phyloP scores from a whole-genome alignment of 1,140 invertebrate species.

The Anastrepha ludens region DNA sequence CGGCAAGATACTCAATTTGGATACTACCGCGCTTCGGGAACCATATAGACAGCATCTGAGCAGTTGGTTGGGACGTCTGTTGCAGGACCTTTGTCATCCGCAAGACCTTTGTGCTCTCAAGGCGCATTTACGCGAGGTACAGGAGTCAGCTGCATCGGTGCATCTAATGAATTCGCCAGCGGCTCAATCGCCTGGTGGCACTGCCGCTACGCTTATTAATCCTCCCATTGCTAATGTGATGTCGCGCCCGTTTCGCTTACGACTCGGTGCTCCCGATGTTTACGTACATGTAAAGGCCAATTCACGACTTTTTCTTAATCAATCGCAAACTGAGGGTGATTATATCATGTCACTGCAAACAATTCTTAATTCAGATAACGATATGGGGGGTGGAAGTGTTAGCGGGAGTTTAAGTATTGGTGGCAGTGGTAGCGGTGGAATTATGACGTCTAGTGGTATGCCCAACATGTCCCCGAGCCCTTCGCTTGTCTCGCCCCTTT shows the following conservation, averaged over 20 bases:
- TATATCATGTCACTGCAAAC: conserved; percentile 95
- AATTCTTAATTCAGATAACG: conserved; percentile 80
- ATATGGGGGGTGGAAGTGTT: conserved; percentile 63
- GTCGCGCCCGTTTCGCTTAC: conserved; percentile 86
- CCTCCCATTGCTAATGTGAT: conserved; percentile 66
- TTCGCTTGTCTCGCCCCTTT: conserved; percentile 66
- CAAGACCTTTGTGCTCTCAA: conserved; percentile 83
- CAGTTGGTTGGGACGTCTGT: conserved; percentile 77
- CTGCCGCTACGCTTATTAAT: conserved; percentile 36
- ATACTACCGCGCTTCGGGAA: conserved; percentile 82
- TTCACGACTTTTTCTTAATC: conserved; percentile 88
- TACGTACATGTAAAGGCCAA: conserved; percentile 91
- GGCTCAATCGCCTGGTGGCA: conserved; percentile 64
- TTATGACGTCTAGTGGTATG: conserved; percentile 37
- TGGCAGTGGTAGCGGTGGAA: conserved; percentile 56
- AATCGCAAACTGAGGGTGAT: conserved; percentile 82
- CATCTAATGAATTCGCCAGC: conserved; percentile 64
- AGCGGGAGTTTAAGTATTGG: conserved; percentile 53
- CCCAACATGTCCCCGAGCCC: conserved; percentile 69
- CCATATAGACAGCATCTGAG: conserved; percentile 81
- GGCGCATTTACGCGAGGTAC: conserved; percentile 85
- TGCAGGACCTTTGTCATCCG: conserved; percentile 86
- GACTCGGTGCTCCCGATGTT: conserved; percentile 82
- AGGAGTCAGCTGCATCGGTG: conserved; percentile 78
- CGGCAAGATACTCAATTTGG: conserved; percentile 88